Evolutionary conservation across 1,140 invertebrate genomes (phyloP).

Genomic region (Dreissena polymorpha): DNA sequence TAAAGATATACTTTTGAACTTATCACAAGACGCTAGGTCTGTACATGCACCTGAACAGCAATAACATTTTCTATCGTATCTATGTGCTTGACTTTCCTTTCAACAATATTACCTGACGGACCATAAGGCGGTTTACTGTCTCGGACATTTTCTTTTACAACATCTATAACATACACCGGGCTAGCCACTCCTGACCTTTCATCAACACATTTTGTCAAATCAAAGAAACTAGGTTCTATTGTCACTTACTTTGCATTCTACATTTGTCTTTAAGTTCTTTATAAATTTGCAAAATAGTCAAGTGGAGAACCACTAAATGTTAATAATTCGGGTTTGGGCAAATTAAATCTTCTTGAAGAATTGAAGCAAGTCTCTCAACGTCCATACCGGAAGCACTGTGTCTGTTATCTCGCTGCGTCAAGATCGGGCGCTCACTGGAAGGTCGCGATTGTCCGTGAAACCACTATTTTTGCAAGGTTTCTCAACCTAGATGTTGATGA

Average conservation of each 20-base stretch:
- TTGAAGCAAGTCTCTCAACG: neutral
- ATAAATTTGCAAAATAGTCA: slow-evolving; percentile 41
- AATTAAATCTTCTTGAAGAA: slow-evolving; percentile 15
- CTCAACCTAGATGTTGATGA: no score
- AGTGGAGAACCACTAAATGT: slow-evolving; percentile 15
- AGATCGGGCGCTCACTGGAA: no score
- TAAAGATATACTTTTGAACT: neutral
- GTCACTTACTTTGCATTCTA: slow-evolving; percentile 7
- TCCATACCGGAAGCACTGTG: neutral
- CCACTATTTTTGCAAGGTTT: no score
- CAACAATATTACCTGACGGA: neutral
- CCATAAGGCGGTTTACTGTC: neutral
- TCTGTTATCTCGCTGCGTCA: no score
- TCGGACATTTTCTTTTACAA: slow-evolving; percentile 11
- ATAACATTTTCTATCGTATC: neutral
- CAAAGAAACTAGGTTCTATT: slow-evolving; percentile 3
- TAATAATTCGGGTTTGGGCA: slow-evolving; percentile 15
- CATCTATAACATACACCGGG: slow-evolving; percentile 5
- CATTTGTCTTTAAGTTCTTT: slow-evolving; percentile 32
- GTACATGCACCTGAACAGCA: neutral
- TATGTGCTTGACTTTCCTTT: neutral
- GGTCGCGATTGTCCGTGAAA: no score
- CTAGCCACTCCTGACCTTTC: neutral
- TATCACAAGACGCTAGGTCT: neutral
- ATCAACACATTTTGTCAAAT: neutral